Conservation (phyloP, 1,140 invertebrate species). For the Drosophila triauraria region DNA sequence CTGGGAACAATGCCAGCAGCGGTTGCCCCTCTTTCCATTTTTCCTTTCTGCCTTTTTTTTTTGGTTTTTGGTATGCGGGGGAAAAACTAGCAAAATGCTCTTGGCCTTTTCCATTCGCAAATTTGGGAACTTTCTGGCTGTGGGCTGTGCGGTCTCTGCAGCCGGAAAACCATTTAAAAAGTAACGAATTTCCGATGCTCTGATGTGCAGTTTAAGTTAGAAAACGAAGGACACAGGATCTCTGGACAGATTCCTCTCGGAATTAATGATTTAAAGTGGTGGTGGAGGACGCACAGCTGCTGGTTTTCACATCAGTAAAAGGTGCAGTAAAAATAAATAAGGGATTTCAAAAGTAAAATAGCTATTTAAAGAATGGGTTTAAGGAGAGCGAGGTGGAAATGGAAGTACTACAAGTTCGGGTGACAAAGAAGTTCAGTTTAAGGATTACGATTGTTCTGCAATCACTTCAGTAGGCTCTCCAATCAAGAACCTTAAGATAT, state of each 20-base stretch:
- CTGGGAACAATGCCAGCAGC: slow-evolving; percentile 63
- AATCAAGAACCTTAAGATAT: neutral
- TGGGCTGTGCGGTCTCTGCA: slow-evolving; percentile 23
- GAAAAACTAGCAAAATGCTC: slow-evolving; percentile 49
- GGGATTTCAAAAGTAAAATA: no score
- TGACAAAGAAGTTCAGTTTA: neutral
- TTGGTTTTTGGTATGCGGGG: slow-evolving; percentile 1
- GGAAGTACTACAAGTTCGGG: no score
- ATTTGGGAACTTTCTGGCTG: slow-evolving; percentile 30
- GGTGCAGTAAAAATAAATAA: no score
- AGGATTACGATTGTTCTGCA: neutral
- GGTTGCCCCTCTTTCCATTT: slow-evolving; percentile 18
- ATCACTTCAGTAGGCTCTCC: neutral
- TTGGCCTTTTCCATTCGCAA: slow-evolving; percentile 49
- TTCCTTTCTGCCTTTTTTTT: neutral
- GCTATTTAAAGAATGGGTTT: neutral
- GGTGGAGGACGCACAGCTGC: slow-evolving; percentile 50
- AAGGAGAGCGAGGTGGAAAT: neutral
- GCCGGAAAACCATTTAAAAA: slow-evolving; percentile 27
- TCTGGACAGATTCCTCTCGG: slow-evolving; percentile 5
- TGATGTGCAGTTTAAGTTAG: slow-evolving; percentile 25
- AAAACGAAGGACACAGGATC: neutral
- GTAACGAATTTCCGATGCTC: slow-evolving; percentile 37
- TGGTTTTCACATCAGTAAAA: slow-evolving; percentile 65
- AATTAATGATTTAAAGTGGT: slow-evolving; percentile 16